Base-by-base conservation (phyloP, 2,888 invertebrate species). In the Drosophila mettleri region DNA sequence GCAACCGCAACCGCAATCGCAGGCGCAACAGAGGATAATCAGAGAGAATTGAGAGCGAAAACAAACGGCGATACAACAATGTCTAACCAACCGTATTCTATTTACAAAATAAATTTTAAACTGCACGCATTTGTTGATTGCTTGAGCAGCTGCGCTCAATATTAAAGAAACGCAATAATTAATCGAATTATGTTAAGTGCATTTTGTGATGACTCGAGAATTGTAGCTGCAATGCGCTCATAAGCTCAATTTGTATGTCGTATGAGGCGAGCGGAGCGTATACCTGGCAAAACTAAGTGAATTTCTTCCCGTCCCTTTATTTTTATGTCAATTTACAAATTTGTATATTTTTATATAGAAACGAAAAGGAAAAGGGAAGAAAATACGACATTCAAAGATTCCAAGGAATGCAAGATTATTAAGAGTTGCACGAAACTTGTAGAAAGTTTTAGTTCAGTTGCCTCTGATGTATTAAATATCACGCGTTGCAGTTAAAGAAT, bases 401-500 rank as follows among this genome's bases (percentile, higher is more conserved):
- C n/a, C n/a, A n/a, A n/a, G n/a, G n/a, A n/a, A n/a, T n/a, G n/a
- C n/a, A n/a, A n/a, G n/a, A n/a, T n/a, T n/a, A n/a, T n/a, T n/a
- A n/a, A n/a, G n/a, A n/a, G 27, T 16, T 46, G 46, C 43, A n/a
- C 24, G n/a, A 27, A 22, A 43, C 41, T 24, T n/a, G 24, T 43
- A 12, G 45, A 20, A 22, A 34, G 22, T 34, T 16, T 2, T 3
- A 16, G 0, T 7, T 7, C 4, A 27, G 27, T n/a, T 52, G 34
- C 20, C 24, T 9, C 16, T 46, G 46, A 18, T 39, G 31, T 34
- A 63, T 49, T 27, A 38, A 51, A 63, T 41, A 43, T 48, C n/a
- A 45, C 43, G 22, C n/a, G 31, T 18, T 31, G 48, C 10, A 46
- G 46, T 12, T 20, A 0, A 52, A 20, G 24, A 29, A 20, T 20